Base-by-base conservation (phyloP, 2,113 vertebrate species). In the Calcarius ornatus region DNA sequence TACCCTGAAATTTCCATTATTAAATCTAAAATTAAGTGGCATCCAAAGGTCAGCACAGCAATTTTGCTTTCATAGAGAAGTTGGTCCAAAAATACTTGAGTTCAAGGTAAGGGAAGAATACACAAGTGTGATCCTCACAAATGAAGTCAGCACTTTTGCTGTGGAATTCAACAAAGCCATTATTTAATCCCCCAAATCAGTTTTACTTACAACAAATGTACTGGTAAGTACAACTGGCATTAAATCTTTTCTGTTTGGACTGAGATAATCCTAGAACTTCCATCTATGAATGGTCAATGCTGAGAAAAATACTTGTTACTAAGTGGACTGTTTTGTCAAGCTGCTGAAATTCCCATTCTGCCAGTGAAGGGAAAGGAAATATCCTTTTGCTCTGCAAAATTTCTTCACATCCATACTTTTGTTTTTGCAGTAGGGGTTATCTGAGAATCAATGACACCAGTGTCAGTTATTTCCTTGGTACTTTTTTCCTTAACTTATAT, bases 401-500 rank as follows among this genome's bases (percentile, higher is more conserved):
- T 86, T 88, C 35, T 64, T 11, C 10, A 38, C 0, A 0, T 4
- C 23, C 43, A 21, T 37, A 56, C 12, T 57, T 47, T 35, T 70
- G 51, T 38, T 65, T 61, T 85, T 50, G 20, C 31, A 35, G 2
- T 51, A 12, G 59, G 57, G 38, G 75, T 23, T 95, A 90, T 75
- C 23, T 68, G 40, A 86, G 65, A 71, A 54, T 60, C 69, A 50
- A 23, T 95, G 65, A 88, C 57, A 86, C 33, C 25, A 28, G 8
- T 31, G 25, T 23, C 43, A 81, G 77, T 76, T 69, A 86, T 92
- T 97, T 95, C 93, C 93, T 73, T 42, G 82, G 68, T 95, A 64
- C 54, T 95, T 95, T 94, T 79, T 84, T 40, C 69, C 79, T 86
- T 56, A 63, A 85, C 61, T 57, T 88, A n/a, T n/a, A 77, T 12